phyloP scores from a whole-genome alignment of 2,888 invertebrate species.

The Chrysotoxum bicinctum region DNA sequence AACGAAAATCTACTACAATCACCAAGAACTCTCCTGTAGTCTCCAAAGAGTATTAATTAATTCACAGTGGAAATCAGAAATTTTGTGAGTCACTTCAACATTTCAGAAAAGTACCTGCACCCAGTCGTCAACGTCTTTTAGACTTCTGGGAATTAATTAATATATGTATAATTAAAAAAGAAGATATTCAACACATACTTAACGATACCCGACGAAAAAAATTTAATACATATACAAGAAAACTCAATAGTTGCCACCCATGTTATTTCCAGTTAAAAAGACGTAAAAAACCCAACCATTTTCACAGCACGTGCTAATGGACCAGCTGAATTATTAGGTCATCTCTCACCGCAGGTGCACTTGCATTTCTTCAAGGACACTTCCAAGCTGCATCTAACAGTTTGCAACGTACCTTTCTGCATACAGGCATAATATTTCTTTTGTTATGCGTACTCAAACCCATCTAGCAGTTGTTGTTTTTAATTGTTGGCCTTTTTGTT shows the following conservation, averaged over 20 bases:
- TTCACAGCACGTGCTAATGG: constrained; percentile 12
- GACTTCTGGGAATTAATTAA: no score
- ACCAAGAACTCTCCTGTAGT: no score
- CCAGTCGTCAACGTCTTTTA: no score
- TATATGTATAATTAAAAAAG: no score
- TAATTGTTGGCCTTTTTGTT: constrained; percentile 42
- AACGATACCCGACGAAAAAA: no score
- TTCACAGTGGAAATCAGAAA: no score
- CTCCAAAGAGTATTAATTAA: no score
- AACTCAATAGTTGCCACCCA: background rate
- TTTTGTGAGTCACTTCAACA: no score
- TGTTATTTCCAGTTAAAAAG: background rate
- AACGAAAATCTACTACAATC: no score
- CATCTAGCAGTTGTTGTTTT: constrained; percentile 34
- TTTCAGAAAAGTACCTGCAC: no score
- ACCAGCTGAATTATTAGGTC: constrained; percentile 43
- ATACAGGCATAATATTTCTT: background rate
- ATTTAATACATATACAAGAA: no score
- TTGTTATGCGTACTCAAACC: constrained; percentile 20
- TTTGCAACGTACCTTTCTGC: background rate
- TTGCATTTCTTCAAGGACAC: constrained; percentile 35
- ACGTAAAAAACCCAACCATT: background rate
- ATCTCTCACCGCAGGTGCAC: constrained; percentile 27
- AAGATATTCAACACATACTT: no score
- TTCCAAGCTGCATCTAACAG: constrained; percentile 10